These are phyloP conservation scores for Arenaria interpres DNA, from an alignment of 2,113 vertebrate genomes.

Conservation along the genomic window DNA sequence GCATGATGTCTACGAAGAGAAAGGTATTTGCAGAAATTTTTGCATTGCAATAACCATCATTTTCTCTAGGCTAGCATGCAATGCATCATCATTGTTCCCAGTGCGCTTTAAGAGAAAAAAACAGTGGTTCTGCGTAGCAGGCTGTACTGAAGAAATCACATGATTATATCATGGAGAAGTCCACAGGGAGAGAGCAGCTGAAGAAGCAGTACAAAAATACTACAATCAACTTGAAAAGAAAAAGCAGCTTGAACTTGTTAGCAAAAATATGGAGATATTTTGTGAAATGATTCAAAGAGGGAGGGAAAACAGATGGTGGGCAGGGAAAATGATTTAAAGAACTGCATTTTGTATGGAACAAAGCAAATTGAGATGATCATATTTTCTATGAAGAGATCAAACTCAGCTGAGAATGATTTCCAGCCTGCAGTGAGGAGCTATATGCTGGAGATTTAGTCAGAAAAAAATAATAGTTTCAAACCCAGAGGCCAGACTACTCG, in stretches of 20 bases:
- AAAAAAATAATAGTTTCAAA: background rate
- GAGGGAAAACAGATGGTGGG: background rate
- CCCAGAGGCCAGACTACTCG: background rate
- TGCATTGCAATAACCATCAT: background rate
- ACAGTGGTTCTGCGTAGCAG: background rate
- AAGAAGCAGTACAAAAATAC: background rate
- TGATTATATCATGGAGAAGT: background rate
- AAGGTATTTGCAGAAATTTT: background rate
- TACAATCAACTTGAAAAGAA: background rate
- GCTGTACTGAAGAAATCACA: background rate
- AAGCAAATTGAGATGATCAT: background rate
- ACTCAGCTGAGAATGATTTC: background rate
- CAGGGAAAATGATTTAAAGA: background rate
- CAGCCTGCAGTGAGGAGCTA: background rate
- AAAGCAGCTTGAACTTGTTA: conserved; percentile 1
- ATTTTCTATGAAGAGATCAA: background rate
- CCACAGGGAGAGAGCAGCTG: background rate
- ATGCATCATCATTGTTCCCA: background rate
- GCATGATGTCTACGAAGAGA: background rate
- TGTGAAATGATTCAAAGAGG: background rate
- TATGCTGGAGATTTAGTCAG: background rate
- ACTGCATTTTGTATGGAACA: background rate
- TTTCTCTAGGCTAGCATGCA: background rate
- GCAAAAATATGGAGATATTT: background rate
- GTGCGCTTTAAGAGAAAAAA: background rate